These are phyloP conservation scores for Neopelma chrysocephalum DNA, from an alignment of 2,797 vertebrate species.

Conservation along the genomic window DNA sequence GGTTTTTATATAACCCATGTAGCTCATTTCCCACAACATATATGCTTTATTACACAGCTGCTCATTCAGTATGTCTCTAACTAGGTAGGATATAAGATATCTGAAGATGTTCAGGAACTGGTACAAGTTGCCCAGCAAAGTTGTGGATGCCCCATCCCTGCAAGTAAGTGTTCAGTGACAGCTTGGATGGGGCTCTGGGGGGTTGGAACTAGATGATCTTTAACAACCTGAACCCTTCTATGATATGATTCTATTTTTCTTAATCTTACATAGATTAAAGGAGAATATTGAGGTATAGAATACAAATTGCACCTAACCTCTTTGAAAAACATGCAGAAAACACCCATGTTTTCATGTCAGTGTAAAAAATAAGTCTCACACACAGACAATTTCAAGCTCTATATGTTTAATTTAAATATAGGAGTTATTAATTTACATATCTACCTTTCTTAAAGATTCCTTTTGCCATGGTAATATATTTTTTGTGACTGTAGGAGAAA, in stretches of 20 bases:
- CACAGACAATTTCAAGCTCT: not conserved
- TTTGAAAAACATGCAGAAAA: not conserved
- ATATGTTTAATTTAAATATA: not conserved
- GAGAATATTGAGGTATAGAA: not conserved
- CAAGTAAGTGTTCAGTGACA: not conserved
- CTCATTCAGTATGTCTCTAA: not conserved
- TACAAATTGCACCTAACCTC: not conserved
- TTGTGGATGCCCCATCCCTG: not conserved
- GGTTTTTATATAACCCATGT: not conserved
- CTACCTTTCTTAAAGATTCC: not conserved
- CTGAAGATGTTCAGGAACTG: not conserved
- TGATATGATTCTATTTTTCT: not conserved
- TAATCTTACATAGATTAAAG: not conserved
- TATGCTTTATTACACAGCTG: not conserved
- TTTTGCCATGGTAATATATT: not conserved
- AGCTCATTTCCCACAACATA: not conserved
- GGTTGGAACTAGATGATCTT: not conserved
- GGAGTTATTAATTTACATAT: not conserved
- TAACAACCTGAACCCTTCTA: not conserved
- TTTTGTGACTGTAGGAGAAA: not conserved
- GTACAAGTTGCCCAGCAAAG: not conserved
- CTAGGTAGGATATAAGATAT: not conserved
- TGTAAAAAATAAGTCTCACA: not conserved
- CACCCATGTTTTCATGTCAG: not conserved
- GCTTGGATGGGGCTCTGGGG: not conserved